Evolutionary conservation across 2,797 vertebrate genomes (phyloP), one percentile per base, ranked within the genome.

Genomic region (Rhinoraja longicauda): DNA sequence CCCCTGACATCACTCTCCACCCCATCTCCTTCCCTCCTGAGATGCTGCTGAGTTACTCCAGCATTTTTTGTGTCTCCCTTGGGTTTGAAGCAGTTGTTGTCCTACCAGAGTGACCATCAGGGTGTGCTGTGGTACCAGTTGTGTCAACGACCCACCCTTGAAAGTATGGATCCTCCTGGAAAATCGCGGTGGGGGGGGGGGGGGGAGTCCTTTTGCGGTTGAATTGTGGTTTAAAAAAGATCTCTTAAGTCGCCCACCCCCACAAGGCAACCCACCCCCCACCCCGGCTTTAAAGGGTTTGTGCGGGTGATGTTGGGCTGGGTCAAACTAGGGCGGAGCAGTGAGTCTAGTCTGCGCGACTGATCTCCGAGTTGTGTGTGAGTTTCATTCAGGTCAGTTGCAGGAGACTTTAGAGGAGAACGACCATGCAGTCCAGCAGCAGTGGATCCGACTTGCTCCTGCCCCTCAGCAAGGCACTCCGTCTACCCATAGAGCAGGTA

Each of bases 401-500:
- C 90, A 92, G 90, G 70, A 57, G 90, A 73, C 10, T 26, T 0
- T n/a, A n/a, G 45, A 45, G 2, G 13, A 7, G 84, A n/a, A 36
- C 36, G 19, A n/a, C 1, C 6, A 53, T 73, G 39, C 24, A 39
- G 13, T 53, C 70, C 1, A 29, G 70, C 13, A 39, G 36, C 17
- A 32, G n/a, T 45, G 90, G 36, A n/a, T 72, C 90, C 0, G 90
- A 73, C 7, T 70, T 72, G 19, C 70, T 92, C 13, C 67, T 92
- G 39, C 90, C 70, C 53, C 67, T 92, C 36, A 92, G 90, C 45
- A 36, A 92, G 90, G 6, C 1, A 8, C 70, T 92, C 12, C 90
- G 70, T 13, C n/a, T 92, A 13, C 90, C 90, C 36, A 53, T 73
- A n/a, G 90, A 92, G 45, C 90, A 92, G 90, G 90, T 91, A 91